A percentile compares a stretch with the other conserved stretches of the same genome.
Evolutionary conservation across 2,888 invertebrate genomes (phyloP).

Genomic region (Meteorus cinctellus): DNA sequence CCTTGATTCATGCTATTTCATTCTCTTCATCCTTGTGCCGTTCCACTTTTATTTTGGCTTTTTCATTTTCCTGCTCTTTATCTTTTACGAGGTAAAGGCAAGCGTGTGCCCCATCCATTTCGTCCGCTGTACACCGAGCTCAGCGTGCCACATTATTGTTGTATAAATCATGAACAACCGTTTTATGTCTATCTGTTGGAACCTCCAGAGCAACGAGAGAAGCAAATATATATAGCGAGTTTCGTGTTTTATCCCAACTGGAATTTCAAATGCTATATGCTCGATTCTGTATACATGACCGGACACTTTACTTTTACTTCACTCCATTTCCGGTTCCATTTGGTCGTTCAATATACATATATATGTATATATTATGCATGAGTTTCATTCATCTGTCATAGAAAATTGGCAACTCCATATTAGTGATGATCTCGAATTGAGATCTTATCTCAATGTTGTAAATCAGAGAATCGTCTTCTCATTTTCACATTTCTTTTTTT

Average conservation of each 20-base stretch:
- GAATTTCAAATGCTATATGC: conserved; percentile 35
- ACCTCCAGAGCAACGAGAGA: background rate
- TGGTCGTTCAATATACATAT: background rate
- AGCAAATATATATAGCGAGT: background rate
- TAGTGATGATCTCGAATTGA: background rate
- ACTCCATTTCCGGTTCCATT: background rate
- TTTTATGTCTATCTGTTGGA: conserved; percentile 3
- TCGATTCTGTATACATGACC: background rate
- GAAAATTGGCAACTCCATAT: background rate
- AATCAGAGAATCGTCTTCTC: no score
- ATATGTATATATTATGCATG: background rate
- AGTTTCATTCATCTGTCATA: background rate
- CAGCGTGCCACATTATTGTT: conserved; percentile 42
- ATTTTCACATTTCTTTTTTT: background rate
- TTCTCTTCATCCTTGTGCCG: background rate
- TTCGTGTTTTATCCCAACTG: conserved; percentile 30
- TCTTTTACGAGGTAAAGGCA: conserved; percentile 15
- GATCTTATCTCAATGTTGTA: no score
- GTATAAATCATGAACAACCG: conserved; percentile 46
- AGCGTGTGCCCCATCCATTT: background rate
- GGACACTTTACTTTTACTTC: background rate
- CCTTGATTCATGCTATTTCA: conserved; percentile 4
- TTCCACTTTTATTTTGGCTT: background rate
- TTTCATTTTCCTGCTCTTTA: background rate
- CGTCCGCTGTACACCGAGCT: conserved; percentile 12